phyloP scores from a whole-genome alignment of 1,140 invertebrate species.

The Semibalanus balanoides region DNA sequence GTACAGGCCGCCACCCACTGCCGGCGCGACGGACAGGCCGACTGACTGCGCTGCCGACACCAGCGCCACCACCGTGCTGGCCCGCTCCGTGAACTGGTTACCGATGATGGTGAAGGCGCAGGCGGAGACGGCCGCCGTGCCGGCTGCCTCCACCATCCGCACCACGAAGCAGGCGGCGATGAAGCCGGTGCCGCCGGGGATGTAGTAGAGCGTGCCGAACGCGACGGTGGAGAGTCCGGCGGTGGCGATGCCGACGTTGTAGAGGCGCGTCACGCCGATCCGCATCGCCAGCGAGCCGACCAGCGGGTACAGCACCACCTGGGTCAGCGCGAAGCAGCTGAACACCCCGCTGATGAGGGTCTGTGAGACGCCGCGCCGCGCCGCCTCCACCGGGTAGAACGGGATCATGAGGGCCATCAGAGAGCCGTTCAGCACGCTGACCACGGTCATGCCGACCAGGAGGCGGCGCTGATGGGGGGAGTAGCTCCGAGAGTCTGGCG shows the following conservation, averaged over 20 bases:
- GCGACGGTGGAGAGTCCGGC: slow-evolving; percentile 30
- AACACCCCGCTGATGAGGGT: no score
- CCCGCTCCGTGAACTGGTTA: slow-evolving; percentile 34
- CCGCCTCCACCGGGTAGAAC: slow-evolving; percentile 30
- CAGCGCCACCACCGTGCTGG: slow-evolving; percentile 30
- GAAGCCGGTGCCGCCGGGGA: slow-evolving; percentile 40
- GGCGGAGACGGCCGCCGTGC: slow-evolving; percentile 37
- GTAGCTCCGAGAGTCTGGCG: no score
- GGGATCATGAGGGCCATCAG: slow-evolving; percentile 31
- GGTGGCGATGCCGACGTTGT: slow-evolving; percentile 31
- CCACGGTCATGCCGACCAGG: no score
- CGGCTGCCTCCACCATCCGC: slow-evolving; percentile 41
- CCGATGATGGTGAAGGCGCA: slow-evolving; percentile 43
- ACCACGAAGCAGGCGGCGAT: slow-evolving; percentile 32
- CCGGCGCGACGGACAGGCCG: slow-evolving; percentile 40
- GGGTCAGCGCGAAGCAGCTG: slow-evolving; percentile 19
- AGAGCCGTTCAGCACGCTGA: slow-evolving; percentile 31
- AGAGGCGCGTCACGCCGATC: slow-evolving; percentile 32
- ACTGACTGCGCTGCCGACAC: slow-evolving; percentile 33
- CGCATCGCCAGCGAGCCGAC: slow-evolving; percentile 37
- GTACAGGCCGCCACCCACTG: slow-evolving; percentile 31
- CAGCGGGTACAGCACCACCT: slow-evolving; percentile 26
- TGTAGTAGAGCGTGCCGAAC: slow-evolving; percentile 28
- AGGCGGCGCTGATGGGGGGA: no score
- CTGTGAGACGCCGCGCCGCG: slow-evolving; percentile 28